A percentile compares a stretch with the other conserved stretches of the same genome.
These are phyloP conservation scores for Drosophila seguyi DNA, from an alignment of 1,140 invertebrate genomes.

Conservation along the genomic window DNA sequence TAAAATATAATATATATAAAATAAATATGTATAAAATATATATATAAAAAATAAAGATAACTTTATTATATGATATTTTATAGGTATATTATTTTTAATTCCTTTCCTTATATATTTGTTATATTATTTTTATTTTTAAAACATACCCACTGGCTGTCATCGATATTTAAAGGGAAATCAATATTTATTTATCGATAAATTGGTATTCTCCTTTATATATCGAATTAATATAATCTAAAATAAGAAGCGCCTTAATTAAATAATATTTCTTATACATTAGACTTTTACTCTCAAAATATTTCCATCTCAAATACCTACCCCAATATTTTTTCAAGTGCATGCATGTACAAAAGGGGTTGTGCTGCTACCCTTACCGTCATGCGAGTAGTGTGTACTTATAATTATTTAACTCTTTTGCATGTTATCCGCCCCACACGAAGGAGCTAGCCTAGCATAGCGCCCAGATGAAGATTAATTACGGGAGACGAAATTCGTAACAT, in stretches of 20 bases:
- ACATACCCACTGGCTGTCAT: too few relatives aligned
- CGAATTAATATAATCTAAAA: not conserved
- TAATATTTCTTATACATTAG: not conserved
- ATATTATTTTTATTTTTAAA: too few relatives aligned
- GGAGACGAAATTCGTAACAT: slow-evolving; percentile 73
- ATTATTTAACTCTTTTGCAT: slow-evolving; percentile 82
- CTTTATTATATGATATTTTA: too few relatives aligned
- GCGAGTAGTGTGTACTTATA: slow-evolving; percentile 64
- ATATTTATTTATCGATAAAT: not conserved
- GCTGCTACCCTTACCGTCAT: slow-evolving; percentile 1
- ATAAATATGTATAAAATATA: too few relatives aligned
- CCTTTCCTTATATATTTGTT: too few relatives aligned
- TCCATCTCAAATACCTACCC: not conserved
- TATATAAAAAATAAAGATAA: too few relatives aligned
- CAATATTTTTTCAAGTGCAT: not conserved
- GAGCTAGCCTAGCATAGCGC: slow-evolving; percentile 29
- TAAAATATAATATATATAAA: too few relatives aligned
- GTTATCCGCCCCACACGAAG: slow-evolving; percentile 15
- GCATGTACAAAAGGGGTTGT: slow-evolving; percentile 7
- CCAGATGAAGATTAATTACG: slow-evolving; percentile 79
- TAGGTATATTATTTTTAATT: too few relatives aligned
- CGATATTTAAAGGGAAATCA: too few relatives aligned
- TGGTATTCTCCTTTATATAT: too few relatives aligned
- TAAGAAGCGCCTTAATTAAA: not conserved
- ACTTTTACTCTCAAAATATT: too few relatives aligned